A percentile compares a stretch with the other conserved stretches of the same genome.
Evolutionary conservation across 2,888 invertebrate genomes (phyloP).

Genomic region (Drosophila barbarae): DNA sequence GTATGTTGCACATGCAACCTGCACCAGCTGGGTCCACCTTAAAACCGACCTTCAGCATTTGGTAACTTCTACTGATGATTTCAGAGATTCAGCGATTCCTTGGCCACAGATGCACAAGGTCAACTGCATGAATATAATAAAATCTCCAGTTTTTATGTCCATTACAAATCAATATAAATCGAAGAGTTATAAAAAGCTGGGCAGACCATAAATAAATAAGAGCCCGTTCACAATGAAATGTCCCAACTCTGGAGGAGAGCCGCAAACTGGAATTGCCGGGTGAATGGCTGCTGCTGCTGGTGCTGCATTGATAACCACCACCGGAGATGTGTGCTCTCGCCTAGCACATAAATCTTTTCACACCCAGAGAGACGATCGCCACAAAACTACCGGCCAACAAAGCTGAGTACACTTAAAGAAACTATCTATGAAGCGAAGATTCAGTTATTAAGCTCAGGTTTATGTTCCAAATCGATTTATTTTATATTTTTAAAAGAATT

Average conservation of each 20-base stretch:
- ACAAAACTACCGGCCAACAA: conserved; percentile 11
- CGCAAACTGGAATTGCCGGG: conserved; percentile 69
- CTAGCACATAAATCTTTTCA: conserved; percentile 74
- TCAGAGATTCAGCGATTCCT: conserved; percentile 46
- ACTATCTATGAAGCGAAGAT: neutral
- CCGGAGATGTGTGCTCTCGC: conserved; percentile 44
- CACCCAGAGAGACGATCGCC: conserved; percentile 51
- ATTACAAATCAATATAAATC: conserved; percentile 72
- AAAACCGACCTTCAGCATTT: conserved; percentile 63
- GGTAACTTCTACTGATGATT: conserved; percentile 60
- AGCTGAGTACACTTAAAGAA: neutral
- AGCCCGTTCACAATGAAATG: conserved; percentile 65
- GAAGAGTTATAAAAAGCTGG: conserved; percentile 70
- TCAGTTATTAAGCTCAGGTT: neutral
- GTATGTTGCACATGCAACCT: conserved; percentile 33
- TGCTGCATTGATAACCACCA: conserved; percentile 64
- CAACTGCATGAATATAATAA: conserved; percentile 57
- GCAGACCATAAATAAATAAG: conserved; percentile 70
- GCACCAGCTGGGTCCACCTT: conserved; percentile 29
- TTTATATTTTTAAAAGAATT: no score
- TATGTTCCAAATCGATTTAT: neutral
- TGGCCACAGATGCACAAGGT: conserved; percentile 63
- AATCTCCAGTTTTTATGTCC: conserved; percentile 54
- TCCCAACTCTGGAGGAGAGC: conserved; percentile 52
- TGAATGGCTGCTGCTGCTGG: conserved; percentile 58